phyloP scores from a whole-genome alignment of 2,113 vertebrate genomes.

The Anser cygnoides region DNA sequence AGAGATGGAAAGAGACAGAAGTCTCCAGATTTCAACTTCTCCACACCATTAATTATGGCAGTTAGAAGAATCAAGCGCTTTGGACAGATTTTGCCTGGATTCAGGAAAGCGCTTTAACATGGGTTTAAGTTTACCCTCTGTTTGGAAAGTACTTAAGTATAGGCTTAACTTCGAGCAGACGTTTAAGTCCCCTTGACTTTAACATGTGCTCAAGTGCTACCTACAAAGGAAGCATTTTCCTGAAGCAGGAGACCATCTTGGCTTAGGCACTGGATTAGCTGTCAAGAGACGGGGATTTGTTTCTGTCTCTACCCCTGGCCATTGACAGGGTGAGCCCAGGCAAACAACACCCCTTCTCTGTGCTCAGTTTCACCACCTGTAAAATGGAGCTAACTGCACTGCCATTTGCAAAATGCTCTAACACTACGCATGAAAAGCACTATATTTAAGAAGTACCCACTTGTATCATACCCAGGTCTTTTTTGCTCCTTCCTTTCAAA shows the following conservation, averaged over 20 bases:
- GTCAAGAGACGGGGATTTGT: slow-evolving; percentile 55
- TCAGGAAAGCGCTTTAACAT: slow-evolving; percentile 69
- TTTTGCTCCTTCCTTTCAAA: not conserved
- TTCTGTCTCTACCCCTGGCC: slow-evolving; percentile 19
- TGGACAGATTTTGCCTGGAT: slow-evolving; percentile 61
- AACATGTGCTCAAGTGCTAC: slow-evolving; percentile 67
- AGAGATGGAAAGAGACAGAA: not conserved
- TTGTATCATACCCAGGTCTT: not conserved
- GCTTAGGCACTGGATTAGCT: slow-evolving; percentile 64
- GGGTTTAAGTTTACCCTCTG: slow-evolving; percentile 69
- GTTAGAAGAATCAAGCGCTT: slow-evolving; percentile 55
- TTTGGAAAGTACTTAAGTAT: slow-evolving; percentile 69
- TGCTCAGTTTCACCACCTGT: not conserved
- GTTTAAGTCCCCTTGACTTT: slow-evolving; percentile 69
- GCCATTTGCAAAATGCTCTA: not conserved
- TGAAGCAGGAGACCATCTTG: slow-evolving; percentile 59
- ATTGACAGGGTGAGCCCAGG: slow-evolving; percentile 32
- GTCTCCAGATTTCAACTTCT: slow-evolving; percentile 19
- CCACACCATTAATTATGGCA: slow-evolving; percentile 49
- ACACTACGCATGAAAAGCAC: accelerated
- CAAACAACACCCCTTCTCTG: not conserved
- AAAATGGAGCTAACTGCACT: not conserved
- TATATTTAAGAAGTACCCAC: not conserved
- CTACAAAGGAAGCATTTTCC: slow-evolving; percentile 66
- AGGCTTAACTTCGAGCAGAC: slow-evolving; percentile 68